phyloP scores from a whole-genome alignment of 92 coral and sea anemone genomes.

The Palythoa heliodiscus region DNA sequence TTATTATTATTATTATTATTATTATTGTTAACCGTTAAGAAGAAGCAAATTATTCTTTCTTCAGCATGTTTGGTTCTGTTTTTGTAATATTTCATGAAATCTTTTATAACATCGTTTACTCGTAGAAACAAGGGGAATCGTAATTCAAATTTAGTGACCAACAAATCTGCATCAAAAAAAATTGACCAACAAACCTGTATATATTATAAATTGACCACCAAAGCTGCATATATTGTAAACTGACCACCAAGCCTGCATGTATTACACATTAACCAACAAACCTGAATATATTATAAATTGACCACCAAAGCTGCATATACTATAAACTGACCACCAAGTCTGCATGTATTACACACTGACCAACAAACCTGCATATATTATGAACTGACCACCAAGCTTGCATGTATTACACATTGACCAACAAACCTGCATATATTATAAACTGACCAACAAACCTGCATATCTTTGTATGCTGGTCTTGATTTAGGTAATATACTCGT shows the following conservation, averaged over 20 bases:
- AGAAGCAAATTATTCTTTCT: no score
- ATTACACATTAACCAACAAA: conserved; percentile 7
- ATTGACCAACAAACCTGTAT: no score
- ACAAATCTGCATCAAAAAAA: no score
- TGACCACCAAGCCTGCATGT: conserved; percentile 53
- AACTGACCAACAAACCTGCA: conserved; percentile 51
- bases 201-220: background rate
- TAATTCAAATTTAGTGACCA: no score
- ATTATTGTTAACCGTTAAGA: no score
- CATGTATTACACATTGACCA: conserved; percentile 24
- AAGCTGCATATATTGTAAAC: background rate
- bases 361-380: background rate
- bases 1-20: no score
- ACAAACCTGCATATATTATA: conserved; percentile 49
- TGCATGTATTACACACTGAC: background rate
- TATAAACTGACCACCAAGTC: no score
- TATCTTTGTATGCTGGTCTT: conserved; percentile 53
- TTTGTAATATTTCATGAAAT: no score
- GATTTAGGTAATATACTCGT: conserved; percentile 50
- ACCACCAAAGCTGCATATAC: no score
- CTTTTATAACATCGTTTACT: no score
- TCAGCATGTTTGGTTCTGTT: no score
- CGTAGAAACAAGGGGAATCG: no score
- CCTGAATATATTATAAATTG: conserved; percentile 69
- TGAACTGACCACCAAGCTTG: conserved; percentile 37